These are phyloP conservation scores for Corapipo altera DNA, from an alignment of 2,113 vertebrate species.

Conservation along the genomic window DNA sequence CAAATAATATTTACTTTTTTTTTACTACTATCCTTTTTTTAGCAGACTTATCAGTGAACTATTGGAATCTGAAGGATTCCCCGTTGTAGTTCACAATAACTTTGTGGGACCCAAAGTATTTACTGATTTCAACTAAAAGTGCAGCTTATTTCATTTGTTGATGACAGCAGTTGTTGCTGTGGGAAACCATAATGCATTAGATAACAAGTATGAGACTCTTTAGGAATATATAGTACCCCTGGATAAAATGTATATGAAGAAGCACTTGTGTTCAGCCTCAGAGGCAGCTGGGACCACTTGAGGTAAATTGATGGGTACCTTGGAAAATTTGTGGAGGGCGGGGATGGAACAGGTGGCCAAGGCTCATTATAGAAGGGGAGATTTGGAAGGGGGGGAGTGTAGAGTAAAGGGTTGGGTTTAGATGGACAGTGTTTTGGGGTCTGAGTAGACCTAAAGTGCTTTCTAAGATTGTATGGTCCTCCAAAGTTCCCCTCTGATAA, in stretches of 20 bases:
- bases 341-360: not conserved
- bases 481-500: rapidly evolving
- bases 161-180: not conserved
- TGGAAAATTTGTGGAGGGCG: not conserved
- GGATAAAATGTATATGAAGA: not conserved
- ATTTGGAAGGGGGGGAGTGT: rapidly evolving
- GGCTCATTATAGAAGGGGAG: not conserved
- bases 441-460: rapidly evolving
- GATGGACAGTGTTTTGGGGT: rapidly evolving
- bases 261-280: no score
- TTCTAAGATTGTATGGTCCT: rapidly evolving
- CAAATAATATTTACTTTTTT: not conserved
- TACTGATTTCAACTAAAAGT: not conserved
- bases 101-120: not conserved
- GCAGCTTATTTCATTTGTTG: not conserved
- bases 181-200: not conserved
- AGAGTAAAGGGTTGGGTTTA: not conserved
- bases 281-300: not conserved
- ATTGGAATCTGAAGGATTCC: not conserved
- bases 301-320: not conserved
- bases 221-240: not conserved
- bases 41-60: not conserved
- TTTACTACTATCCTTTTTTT: not conserved
- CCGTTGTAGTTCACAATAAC: not conserved
- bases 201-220: not conserved